A percentile compares a stretch with the other conserved stretches of the same genome.
Evolutionary conservation across 2,113 vertebrate species (phyloP).

Genomic region (Dunckerocampus dactyliophorus): DNA sequence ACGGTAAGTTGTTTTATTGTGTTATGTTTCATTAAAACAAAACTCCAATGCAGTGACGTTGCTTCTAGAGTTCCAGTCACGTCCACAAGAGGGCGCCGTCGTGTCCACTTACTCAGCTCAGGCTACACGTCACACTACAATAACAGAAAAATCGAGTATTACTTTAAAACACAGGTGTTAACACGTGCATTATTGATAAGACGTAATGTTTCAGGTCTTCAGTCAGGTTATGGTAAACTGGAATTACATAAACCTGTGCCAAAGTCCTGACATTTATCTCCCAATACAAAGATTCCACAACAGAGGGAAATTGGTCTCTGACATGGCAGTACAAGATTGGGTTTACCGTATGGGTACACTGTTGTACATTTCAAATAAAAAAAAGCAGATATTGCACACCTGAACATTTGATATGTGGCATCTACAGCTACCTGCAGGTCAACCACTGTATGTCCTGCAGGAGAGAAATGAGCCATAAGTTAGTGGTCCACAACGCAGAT

Average conservation of each 20-base stretch:
- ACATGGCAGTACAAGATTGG: conserved; percentile 72
- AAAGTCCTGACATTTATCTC: conserved; percentile 66
- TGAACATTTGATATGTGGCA: fast-evolving
- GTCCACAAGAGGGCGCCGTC: no score
- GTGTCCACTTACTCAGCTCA: no score
- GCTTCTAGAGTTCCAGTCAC: no score
- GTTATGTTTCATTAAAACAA: no score
- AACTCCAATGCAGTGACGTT: no score
- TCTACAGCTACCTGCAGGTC: neutral
- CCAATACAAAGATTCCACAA: conserved; percentile 65
- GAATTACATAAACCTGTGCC: conserved; percentile 67
- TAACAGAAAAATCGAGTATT: no score
- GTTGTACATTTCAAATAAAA: neutral
- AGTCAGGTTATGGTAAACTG: conserved; percentile 63
- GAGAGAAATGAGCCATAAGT: neutral
- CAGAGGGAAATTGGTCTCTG: conserved; percentile 56
- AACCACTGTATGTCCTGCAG: neutral
- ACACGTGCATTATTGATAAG: neutral
- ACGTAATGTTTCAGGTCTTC: conserved; percentile 66
- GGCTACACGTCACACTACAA: no score
- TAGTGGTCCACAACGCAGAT: fast-evolving
- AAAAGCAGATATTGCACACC: neutral
- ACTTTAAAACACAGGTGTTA: no score
- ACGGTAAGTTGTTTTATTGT: no score
- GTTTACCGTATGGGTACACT: neutral